phyloP scores from a whole-genome alignment of 2,113 vertebrate genomes.

The Tor tambroides region DNA sequence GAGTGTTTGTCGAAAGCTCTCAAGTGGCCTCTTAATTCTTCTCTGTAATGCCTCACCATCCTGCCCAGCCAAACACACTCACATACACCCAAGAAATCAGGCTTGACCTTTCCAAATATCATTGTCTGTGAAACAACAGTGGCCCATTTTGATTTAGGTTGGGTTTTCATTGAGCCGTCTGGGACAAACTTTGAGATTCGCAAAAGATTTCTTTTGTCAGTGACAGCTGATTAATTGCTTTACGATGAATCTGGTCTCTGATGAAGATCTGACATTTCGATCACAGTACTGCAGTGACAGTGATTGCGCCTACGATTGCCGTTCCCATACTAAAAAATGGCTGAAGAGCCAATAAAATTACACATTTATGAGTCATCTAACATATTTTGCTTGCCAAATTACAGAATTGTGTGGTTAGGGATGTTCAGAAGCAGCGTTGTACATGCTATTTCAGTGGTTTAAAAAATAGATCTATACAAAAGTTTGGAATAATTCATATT shows the following conservation, averaged over 20 bases:
- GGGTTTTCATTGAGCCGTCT: not conserved
- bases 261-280: not conserved
- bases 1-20: not conserved
- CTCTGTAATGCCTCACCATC: not conserved
- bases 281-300: not conserved
- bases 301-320: not conserved
- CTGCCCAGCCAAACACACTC: not conserved
- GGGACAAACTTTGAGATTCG: not conserved
- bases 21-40: conserved; percentile 24
- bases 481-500: not conserved
- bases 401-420: not conserved
- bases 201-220: not conserved
- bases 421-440: not conserved
- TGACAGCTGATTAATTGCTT: not conserved
- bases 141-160: not conserved
- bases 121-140: not conserved
- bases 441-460: not conserved
- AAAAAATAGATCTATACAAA: not conserved
- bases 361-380: not conserved
- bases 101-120: conserved; percentile 17
- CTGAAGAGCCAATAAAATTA: not conserved
- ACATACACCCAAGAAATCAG: not conserved
- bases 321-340: not conserved
- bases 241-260: not conserved
- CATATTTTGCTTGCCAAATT: not conserved